A percentile compares a stretch with the other conserved stretches of the same genome.
phyloP scores from a whole-genome alignment of 2,888 invertebrate species.

The Cheilosia vernalis region DNA sequence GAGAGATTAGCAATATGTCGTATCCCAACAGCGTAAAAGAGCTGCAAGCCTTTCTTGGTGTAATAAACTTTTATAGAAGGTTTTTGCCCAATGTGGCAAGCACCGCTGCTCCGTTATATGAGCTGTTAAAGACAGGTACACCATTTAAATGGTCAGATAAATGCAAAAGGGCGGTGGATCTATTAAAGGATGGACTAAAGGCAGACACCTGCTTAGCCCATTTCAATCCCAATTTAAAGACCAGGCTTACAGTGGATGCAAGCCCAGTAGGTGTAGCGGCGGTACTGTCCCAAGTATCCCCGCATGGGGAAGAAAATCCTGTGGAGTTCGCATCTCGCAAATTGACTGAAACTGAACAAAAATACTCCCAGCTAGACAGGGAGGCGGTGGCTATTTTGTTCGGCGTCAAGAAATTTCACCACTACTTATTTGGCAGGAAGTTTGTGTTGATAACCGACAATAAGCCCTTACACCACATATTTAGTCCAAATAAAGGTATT shows the following conservation, averaged over 20 bases:
- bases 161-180: slow-evolving; percentile 78
- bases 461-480: slow-evolving; percentile 79
- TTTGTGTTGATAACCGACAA: slow-evolving; percentile 81
- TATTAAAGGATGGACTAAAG: slow-evolving; percentile 77
- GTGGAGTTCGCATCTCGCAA: slow-evolving; percentile 80
- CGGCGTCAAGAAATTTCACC: slow-evolving; percentile 80
- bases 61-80: slow-evolving; percentile 80
- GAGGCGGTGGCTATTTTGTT: slow-evolving; percentile 80
- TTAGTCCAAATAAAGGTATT: slow-evolving; percentile 77
- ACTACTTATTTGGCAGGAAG: slow-evolving; percentile 80
- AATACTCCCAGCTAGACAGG: slow-evolving; percentile 32
- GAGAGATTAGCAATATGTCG: slow-evolving; percentile 22
- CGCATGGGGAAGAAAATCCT: slow-evolving; percentile 79
- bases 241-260: slow-evolving; percentile 73
- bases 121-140: slow-evolving; percentile 78
- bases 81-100: slow-evolving; percentile 79
- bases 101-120: slow-evolving; percentile 78
- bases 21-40: slow-evolving; percentile 40
- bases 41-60: slow-evolving; percentile 78
- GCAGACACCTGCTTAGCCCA: slow-evolving; percentile 63
- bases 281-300: slow-evolving; percentile 78
- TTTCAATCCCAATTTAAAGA: slow-evolving; percentile 65
- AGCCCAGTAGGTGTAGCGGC: slow-evolving; percentile 77
- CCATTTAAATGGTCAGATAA: no score
- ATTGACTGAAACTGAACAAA: slow-evolving; percentile 77